These are phyloP conservation scores for Epinotia bilunana DNA, from an alignment of 2,888 invertebrate genomes.

Conservation along the genomic window DNA sequence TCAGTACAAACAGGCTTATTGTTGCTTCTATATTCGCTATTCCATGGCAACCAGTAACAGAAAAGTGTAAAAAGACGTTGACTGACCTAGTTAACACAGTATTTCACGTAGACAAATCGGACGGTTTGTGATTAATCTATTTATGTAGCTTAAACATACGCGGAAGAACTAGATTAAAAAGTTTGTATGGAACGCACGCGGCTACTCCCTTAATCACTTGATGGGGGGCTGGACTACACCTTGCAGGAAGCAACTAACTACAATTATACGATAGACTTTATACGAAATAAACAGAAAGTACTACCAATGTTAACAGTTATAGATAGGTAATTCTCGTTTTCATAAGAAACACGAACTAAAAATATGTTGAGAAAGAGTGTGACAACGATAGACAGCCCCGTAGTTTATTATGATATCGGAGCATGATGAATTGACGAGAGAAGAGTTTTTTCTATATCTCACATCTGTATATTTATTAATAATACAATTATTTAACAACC, in stretches of 20 bases:
- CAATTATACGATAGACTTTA: conserved; percentile 2
- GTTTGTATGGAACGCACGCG: conserved; percentile 25
- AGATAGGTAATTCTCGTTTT: neutral
- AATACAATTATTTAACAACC: neutral
- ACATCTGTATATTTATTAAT: neutral
- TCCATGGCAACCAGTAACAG: too few relatives aligned
- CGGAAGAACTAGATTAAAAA: conserved; percentile 4
- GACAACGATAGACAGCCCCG: neutral
- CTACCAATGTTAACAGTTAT: neutral
- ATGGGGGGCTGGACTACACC: conserved; percentile 1
- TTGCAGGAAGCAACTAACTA: conserved; percentile 27
- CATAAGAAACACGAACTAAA: neutral
- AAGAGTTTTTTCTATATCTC: neutral
- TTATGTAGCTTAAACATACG: conserved; percentile 3
- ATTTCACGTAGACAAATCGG: neutral
- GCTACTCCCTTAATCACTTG: conserved; percentile 31
- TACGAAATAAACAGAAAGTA: neutral
- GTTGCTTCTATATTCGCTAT: neutral
- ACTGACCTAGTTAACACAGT: neutral
- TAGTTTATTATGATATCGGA: neutral
- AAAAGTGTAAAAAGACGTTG: neutral
- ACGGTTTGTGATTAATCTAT: conserved; percentile 16
- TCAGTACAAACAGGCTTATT: neutral
- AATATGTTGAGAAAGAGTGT: neutral
- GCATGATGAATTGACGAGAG: too few relatives aligned